phyloP scores from a whole-genome alignment of 2,797 vertebrate genomes.

The Oophaga sylvatica region DNA sequence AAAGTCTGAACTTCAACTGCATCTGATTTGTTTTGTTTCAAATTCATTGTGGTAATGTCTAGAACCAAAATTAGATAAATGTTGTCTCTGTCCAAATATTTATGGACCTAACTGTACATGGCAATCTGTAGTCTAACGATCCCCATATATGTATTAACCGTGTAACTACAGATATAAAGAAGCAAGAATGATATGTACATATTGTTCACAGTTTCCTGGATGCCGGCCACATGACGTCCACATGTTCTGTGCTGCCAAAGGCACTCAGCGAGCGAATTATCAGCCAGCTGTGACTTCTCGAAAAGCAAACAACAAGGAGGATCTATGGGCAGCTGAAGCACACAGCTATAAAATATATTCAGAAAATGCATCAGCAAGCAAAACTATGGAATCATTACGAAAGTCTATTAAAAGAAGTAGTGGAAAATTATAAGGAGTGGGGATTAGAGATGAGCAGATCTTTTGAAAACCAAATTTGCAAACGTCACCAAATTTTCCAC shows the following conservation, averaged over 20 bases:
- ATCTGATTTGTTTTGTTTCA: too few relatives aligned
- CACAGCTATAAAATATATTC: background rate
- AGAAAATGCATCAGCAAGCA: background rate
- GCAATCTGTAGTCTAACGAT: background rate
- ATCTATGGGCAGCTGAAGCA: background rate
- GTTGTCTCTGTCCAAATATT: too few relatives aligned
- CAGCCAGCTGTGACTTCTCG: background rate
- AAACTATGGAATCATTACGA: background rate
- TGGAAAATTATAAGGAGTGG: too few relatives aligned
- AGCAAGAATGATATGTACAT: background rate
- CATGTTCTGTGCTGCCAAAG: background rate
- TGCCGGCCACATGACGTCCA: background rate
- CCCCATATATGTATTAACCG: background rate
- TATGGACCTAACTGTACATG: too few relatives aligned
- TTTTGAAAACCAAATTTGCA: too few relatives aligned
- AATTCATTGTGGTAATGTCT: too few relatives aligned
- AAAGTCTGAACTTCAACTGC: too few relatives aligned
- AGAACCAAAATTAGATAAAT: too few relatives aligned
- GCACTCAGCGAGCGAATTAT: background rate
- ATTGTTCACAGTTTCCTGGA: background rate
- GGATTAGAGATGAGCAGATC: too few relatives aligned
- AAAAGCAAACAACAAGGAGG: background rate
- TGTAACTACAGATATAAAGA: background rate
- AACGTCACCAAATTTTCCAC: too few relatives aligned
- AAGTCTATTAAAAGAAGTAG: background rate